These are phyloP conservation scores for Abscondita cerata DNA, from an alignment of 2,888 invertebrate genomes.

Conservation along the genomic window DNA sequence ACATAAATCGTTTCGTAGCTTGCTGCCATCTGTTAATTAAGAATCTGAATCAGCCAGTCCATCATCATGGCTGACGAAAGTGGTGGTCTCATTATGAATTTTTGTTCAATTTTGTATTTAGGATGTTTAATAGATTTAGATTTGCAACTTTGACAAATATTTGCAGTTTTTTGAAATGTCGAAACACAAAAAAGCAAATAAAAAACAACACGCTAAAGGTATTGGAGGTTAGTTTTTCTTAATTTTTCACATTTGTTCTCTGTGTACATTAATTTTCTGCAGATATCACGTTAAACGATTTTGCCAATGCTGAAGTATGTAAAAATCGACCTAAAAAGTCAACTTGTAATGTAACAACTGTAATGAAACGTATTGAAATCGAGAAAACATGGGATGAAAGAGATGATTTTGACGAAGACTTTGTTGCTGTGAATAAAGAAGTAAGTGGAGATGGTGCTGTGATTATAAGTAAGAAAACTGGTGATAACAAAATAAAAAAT, in stretches of 20 bases:
- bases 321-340: slow-evolving; percentile 53
- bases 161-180: slow-evolving; percentile 51
- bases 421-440: slow-evolving; percentile 52
- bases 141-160: slow-evolving; percentile 49
- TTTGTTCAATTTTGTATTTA: slow-evolving; percentile 46
- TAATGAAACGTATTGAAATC: slow-evolving; percentile 51
- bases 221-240: slow-evolving; percentile 52
- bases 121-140: slow-evolving; percentile 48
- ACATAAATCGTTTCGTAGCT: too few relatives aligned
- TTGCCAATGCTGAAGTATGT: slow-evolving; percentile 64
- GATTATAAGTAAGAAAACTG: slow-evolving; percentile 43
- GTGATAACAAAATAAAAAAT: not conserved
- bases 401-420: slow-evolving; percentile 58
- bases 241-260: not conserved
- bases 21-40: not conserved
- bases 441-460: slow-evolving; percentile 55
- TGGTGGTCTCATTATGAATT: slow-evolving; percentile 50
- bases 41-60: slow-evolving; percentile 24
- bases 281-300: slow-evolving; percentile 73
- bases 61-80: slow-evolving; percentile 54
- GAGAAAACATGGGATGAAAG: slow-evolving; percentile 63
- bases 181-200: slow-evolving; percentile 50
- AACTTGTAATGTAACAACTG: slow-evolving; percentile 46
- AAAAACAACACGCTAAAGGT: slow-evolving; percentile 47
- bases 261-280: slow-evolving; percentile 44